Evolutionary conservation across 2,797 vertebrate genomes (phyloP).

Genomic region (Sebastes ruberrimus): DNA sequence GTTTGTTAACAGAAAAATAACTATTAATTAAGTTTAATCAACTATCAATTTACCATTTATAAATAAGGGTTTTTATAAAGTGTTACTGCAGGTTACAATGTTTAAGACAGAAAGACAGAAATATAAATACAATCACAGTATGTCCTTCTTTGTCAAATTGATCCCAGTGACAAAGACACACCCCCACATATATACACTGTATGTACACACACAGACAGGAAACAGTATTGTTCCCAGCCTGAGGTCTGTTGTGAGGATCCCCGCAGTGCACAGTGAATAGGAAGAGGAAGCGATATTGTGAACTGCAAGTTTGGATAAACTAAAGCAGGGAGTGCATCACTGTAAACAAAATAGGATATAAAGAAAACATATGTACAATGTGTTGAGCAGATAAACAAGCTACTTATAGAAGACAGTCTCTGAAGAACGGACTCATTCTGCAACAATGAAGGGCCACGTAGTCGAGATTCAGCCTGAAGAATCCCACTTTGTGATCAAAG

Average conservation of each 20-base stretch:
- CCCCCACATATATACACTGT: not conserved
- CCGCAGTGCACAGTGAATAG: constrained; percentile 16
- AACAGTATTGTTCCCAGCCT: constrained; percentile 3
- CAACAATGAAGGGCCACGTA: not conserved
- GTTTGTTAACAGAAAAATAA: no score
- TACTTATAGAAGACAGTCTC: constrained; percentile 2
- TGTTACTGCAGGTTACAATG: not conserved
- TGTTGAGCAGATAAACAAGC: constrained; percentile 1
- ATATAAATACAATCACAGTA: constrained; percentile 7
- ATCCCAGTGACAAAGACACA: not conserved
- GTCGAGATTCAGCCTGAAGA: not conserved
- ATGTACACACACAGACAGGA: not conserved
- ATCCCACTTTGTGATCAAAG: not conserved
- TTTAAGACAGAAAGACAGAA: not conserved
- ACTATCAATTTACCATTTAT: no score
- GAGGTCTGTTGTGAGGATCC: constrained; percentile 6
- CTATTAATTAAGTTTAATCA: no score
- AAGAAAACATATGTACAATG: constrained; percentile 9
- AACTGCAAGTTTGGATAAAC: constrained; percentile 13
- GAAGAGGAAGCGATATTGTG: constrained; percentile 3
- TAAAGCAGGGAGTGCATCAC: constrained; percentile 2
- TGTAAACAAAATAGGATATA: not conserved
- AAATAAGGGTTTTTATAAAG: no score
- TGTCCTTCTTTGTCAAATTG: not conserved
- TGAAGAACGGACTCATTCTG: constrained; percentile 6